phyloP scores from a whole-genome alignment of 2,797 vertebrate genomes.

The Ctenosaura bakeri region DNA sequence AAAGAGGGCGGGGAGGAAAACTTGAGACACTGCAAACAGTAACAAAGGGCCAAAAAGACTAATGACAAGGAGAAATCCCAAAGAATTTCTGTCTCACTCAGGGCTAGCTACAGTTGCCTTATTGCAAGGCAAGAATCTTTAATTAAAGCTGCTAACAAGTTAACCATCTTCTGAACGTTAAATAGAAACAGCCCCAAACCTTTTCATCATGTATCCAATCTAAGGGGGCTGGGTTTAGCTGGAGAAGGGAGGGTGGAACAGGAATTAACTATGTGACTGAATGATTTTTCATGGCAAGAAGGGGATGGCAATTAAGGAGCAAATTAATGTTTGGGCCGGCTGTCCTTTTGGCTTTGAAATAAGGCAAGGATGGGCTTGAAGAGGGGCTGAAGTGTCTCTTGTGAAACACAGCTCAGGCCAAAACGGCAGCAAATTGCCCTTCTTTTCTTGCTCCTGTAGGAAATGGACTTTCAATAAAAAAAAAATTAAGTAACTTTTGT shows the following conservation, averaged over 20 bases:
- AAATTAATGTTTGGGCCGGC: slow-evolving; percentile 77
- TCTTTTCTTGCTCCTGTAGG: slow-evolving; percentile 67
- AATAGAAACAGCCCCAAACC: slow-evolving; percentile 32
- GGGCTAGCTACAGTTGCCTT: slow-evolving; percentile 68
- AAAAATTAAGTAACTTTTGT: slow-evolving; percentile 71
- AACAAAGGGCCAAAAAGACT: slow-evolving; percentile 69
- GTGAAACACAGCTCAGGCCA: slow-evolving; percentile 54
- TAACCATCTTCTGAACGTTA: slow-evolving; percentile 63
- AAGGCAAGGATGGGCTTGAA: slow-evolving; percentile 70
- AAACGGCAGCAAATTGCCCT: slow-evolving; percentile 61
- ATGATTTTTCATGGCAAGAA: slow-evolving; percentile 74
- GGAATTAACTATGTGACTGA: slow-evolving; percentile 76
- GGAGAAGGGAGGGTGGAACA: slow-evolving; percentile 62
- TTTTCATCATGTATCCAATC: slow-evolving; percentile 66
- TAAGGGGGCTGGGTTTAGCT: slow-evolving; percentile 39
- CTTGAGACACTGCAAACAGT: slow-evolving; percentile 53
- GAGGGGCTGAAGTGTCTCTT: slow-evolving; percentile 64
- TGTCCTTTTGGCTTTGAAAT: slow-evolving; percentile 78
- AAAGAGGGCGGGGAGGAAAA: slow-evolving; percentile 49
- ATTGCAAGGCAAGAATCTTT: slow-evolving; percentile 61
- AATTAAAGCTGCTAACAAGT: slow-evolving; percentile 57
- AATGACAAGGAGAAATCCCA: slow-evolving; percentile 76
- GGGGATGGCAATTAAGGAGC: slow-evolving; percentile 75
- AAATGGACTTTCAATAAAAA: slow-evolving; percentile 66
- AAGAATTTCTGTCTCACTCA: slow-evolving; percentile 69